Evolutionary conservation across 1,140 invertebrate species (phyloP).

Genomic region (Cheumatopsyche charites): DNA sequence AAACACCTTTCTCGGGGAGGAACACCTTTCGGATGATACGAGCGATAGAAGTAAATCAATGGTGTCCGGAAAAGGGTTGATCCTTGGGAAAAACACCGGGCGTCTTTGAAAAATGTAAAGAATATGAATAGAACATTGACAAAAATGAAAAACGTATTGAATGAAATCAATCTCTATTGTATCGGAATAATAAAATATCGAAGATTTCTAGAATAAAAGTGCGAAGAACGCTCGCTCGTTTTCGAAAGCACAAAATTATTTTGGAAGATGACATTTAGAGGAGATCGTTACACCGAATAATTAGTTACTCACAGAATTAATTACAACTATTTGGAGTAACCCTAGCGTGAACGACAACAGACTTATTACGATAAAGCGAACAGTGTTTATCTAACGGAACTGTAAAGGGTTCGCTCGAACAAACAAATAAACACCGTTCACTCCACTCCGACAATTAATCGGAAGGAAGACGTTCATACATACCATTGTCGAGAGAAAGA

Average conservation of each 20-base stretch:
- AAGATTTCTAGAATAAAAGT: too few relatives aligned
- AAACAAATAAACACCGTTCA: conserved; percentile 16
- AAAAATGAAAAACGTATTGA: too few relatives aligned
- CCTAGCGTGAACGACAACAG: neutral
- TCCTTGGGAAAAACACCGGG: conserved; percentile 10
- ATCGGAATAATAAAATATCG: too few relatives aligned
- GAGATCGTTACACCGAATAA: too few relatives aligned
- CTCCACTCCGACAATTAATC: conserved; percentile 4
- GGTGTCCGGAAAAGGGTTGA: conserved; percentile 9
- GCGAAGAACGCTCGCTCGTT: too few relatives aligned
- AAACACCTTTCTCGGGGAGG: neutral
- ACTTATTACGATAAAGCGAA: conserved; percentile 8
- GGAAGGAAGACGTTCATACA: conserved; percentile 21
- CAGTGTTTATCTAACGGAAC: conserved; percentile 5
- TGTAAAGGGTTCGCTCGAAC: conserved; percentile 5
- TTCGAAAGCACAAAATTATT: too few relatives aligned
- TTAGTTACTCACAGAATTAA: neutral
- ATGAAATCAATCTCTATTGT: too few relatives aligned
- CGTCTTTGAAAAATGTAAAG: too few relatives aligned
- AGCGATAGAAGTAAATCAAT: conserved; percentile 15
- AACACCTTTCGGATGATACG: conserved; percentile 3
- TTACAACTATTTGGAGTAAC: neutral
- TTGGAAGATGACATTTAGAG: too few relatives aligned
- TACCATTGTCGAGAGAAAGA: neutral
- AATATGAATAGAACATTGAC: too few relatives aligned